Percentiles rank a stretch among this genome's conserved stretches.
These are phyloP conservation scores for Corvus cornix DNA, from an alignment of 2,113 vertebrate species.

Conservation along the genomic window DNA sequence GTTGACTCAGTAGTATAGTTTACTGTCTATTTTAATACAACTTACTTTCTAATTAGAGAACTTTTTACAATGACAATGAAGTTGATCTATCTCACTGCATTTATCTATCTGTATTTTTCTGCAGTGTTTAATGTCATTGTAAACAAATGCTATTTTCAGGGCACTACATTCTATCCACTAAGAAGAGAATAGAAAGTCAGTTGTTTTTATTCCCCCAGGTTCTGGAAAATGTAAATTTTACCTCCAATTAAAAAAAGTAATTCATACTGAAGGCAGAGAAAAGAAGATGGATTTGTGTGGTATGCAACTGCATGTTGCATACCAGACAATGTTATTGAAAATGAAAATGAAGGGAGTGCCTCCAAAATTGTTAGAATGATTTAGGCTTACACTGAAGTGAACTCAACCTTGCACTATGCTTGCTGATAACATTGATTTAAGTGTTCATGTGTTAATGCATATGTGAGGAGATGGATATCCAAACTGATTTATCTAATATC, in stretches of 20 bases:
- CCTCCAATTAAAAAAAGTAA: neutral
- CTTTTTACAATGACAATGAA: neutral
- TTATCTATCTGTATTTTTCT: neutral
- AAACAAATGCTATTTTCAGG: neutral
- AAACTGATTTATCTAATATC: neutral
- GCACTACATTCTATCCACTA: neutral
- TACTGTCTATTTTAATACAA: neutral
- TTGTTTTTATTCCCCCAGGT: neutral
- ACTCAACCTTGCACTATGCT: neutral
- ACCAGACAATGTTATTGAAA: too few relatives aligned
- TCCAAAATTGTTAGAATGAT: neutral
- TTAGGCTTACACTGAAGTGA: neutral
- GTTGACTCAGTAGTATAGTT: neutral
- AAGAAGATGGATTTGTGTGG: neutral
- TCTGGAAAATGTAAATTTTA: neutral
- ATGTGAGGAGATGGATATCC: neutral
- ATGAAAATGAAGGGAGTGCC: neutral
- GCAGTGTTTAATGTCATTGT: neutral
- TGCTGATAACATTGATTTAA: neutral
- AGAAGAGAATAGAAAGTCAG: neutral
- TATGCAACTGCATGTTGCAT: too few relatives aligned
- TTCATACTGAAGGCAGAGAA: neutral
- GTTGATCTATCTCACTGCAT: neutral
- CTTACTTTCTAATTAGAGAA: neutral
- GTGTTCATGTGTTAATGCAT: neutral